Evolutionary conservation across 64 coral and sea anemone genomes (phyloP), one percentile per base, ranked within the genome.

Genomic region (Pocillopora verrucosa): DNA sequence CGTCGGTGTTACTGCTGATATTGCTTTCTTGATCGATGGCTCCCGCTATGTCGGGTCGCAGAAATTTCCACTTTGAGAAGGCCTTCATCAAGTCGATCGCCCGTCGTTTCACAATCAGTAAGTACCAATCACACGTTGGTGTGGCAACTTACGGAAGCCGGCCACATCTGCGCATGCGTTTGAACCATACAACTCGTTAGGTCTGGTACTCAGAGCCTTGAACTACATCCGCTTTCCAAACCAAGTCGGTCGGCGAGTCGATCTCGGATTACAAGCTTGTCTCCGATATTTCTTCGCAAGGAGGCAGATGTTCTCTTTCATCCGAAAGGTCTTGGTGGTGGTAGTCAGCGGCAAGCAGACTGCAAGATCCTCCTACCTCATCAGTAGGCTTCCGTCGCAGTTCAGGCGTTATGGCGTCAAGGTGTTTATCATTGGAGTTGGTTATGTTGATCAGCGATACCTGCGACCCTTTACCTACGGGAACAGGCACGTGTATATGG

Each of bases 1-100:
- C 68, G 72, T 85, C 3, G 36, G 73, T 36, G 69, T 65, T 58
- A 90, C 88, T 16, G 75, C 87, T 80, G 93, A 94, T 38, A 90
- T 94, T 34, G 88, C 79, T 6, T 95, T 95, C 89, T 76, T 95
- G 69, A 82, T 95, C 60, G 89, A 91, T 38, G 89, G 93, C 60
- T 95, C 93, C 5, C 58, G 59, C 60, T 76, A 91, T 34, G 73
- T 91, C 16, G 89, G 89, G 89, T 34, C 77, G 65, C 24, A 38
- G 35, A 56, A 91, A 95, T 79, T 95, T 95, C 61, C 61, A 82
- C 10, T 77, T 91, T 24, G 89, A 91, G 59, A 95, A 95, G 76
- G 20, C 58, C 15, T 95, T 95, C 35, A 87, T 95, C 34, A 87
- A 80, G 73, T 69, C 75, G 5, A 79, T 94, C 37, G 75, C 70